These are phyloP conservation scores for Myripristis jacobus DNA, from an alignment of 2,797 vertebrate species.

Conservation along the genomic window DNA sequence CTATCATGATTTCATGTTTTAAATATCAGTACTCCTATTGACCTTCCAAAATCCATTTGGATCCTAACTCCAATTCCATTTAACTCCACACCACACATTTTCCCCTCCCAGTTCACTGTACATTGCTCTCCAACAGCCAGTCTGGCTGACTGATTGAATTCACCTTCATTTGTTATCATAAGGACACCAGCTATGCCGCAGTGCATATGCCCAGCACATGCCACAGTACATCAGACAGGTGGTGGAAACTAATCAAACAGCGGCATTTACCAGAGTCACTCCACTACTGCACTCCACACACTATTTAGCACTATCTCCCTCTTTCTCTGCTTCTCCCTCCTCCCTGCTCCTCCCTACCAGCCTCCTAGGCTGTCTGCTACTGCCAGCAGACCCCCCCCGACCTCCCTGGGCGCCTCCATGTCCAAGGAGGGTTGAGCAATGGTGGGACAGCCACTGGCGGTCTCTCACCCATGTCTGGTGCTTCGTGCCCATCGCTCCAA, in stretches of 20 bases:
- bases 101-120: background rate
- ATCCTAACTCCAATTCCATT: background rate
- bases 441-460: conserved; percentile 34
- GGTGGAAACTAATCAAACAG: conserved; percentile 68
- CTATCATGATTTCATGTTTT: background rate
- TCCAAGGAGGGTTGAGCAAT: conserved; percentile 60
- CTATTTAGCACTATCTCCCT: conserved; percentile 49
- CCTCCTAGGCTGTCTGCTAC: no score
- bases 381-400: conserved; percentile 11
- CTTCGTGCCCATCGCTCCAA: conserved; percentile 52
- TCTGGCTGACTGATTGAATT: conserved; percentile 59
- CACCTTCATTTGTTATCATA: conserved; percentile 69
- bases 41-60: background rate
- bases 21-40: conserved; percentile 1
- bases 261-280: conserved; percentile 50
- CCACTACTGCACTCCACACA: no score
- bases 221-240: conserved; percentile 58
- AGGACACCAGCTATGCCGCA: conserved; percentile 59
- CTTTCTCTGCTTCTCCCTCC: background rate
- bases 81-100: background rate
- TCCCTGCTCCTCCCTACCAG: conserved; percentile 5
- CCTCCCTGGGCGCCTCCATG: conserved; percentile 36
- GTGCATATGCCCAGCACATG: conserved; percentile 65
- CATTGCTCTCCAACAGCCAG: conserved; percentile 25
- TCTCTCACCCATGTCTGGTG: conserved; percentile 24